These are phyloP conservation scores for Mesocentrotus franciscanus DNA, from an alignment of 53 echinoderm and acorn worm genomes.

Conservation along the genomic window DNA sequence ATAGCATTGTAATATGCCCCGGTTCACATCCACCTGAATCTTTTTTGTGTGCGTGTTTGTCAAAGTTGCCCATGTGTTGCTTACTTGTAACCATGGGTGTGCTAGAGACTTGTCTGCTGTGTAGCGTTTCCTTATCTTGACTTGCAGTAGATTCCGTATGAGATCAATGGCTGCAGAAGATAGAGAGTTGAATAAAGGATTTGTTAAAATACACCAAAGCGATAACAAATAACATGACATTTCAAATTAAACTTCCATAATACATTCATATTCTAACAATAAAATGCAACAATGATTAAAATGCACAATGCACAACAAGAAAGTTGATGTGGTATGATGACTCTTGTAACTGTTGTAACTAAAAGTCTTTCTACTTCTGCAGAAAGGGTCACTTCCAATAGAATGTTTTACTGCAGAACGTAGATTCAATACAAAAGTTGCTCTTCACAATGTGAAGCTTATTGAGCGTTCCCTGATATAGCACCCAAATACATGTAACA, in stretches of 20 bases:
- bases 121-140: constrained; percentile 93
- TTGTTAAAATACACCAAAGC: not conserved
- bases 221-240: no score
- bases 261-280: no score
- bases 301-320: no score
- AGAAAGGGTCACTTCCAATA: no score
- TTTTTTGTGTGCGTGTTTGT: not conserved
- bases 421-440: no score
- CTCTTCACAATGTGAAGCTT: not conserved
- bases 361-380: no score
- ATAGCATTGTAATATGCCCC: not conserved
- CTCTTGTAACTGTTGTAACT: no score
- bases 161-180: constrained; percentile 87
- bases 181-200: not conserved
- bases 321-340: no score
- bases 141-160: constrained; percentile 93
- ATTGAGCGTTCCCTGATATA: not conserved
- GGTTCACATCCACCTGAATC: not conserved
- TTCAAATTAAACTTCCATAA: no score
- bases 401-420: no score
- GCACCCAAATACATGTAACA: not conserved
- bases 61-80: constrained; percentile 7
- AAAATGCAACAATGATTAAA: no score
- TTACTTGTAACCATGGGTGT: constrained; percentile 98
- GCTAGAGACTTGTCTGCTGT: constrained; percentile 98